Evolutionary conservation across 2,113 vertebrate genomes (phyloP).

Genomic region (Calcarius ornatus): DNA sequence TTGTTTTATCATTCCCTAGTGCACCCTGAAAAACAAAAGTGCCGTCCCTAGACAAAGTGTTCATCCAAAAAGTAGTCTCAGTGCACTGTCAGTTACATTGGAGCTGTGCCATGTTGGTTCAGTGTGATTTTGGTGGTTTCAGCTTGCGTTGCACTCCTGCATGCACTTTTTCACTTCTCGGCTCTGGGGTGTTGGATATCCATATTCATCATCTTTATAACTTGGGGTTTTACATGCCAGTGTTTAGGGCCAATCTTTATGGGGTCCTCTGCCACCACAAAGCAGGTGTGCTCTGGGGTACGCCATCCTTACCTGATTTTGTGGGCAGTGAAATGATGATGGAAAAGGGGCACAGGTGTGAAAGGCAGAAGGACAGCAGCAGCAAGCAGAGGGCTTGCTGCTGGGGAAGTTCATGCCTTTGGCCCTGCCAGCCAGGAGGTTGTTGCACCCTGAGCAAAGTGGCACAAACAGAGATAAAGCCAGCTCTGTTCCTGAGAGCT

Average conservation of each 20-base stretch:
- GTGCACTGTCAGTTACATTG: background rate
- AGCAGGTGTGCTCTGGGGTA: background rate
- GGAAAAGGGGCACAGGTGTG: background rate
- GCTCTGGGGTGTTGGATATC: background rate
- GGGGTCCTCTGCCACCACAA: rapidly evolving
- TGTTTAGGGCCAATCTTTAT: background rate
- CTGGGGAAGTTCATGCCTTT: background rate
- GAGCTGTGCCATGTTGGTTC: background rate
- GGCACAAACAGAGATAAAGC: background rate
- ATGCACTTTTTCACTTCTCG: background rate
- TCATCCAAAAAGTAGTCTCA: background rate
- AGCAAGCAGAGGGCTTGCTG: background rate
- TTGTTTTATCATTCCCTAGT: background rate
- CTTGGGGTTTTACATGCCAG: background rate
- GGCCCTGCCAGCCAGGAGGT: background rate
- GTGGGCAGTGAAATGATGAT: background rate
- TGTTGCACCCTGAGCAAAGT: background rate
- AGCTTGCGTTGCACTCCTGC: rapidly evolving
- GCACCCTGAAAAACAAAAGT: background rate
- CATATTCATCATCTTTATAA: background rate
- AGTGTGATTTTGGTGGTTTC: rapidly evolving
- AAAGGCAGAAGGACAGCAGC: background rate
- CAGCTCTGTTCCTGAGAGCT: background rate
- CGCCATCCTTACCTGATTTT: background rate
- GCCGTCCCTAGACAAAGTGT: background rate